Base-by-base conservation (phyloP, 2,797 vertebrate genomes). In the Sebastes diploproa region DNA sequence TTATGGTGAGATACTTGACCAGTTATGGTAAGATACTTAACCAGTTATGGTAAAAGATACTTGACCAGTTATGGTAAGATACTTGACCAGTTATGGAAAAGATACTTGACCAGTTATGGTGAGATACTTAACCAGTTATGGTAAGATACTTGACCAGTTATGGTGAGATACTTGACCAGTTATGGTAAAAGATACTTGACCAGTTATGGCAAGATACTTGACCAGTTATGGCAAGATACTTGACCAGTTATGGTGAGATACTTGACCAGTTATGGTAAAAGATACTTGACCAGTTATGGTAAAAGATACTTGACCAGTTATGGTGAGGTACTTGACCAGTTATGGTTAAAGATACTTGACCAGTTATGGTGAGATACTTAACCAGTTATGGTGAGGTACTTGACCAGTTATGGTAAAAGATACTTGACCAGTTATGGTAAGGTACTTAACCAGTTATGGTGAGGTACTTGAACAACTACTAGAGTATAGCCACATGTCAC, bases 231-330 rank as follows among this genome's bases (percentile, higher is more conserved):
- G 1, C 1, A 0, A 32, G 30, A 0, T 9, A 32, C 38, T 54
- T 59, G 42, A 56, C 74, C 72, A 71, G 50, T 78, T 84, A 80
- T 56, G 46, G 58, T 25, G 7, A 22, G n/a, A 10, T 55, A 30
- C 54, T 56, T 34, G 0, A 34, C 32, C 32, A 34, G 32, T 34
- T 34, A 34, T 34, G 32, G 32, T 0, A 0, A 34, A 0, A 34
- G 8, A 0, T 34, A 34, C 3, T 34, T 34, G 0, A 34, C 32
- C 32, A 11, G 34, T 34, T 34, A 34, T 34, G 22, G 22, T 22
- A 22, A 22, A 7, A 22, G n/a, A 11, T 55, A 36, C 54, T 56
- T 34, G 0, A 34, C 32, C 32, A 34, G 32, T 34, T 34, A 34
- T 34, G 32, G 32, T 1, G 0, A 34, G 8, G 0, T 34, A 34